Evolutionary conservation across 2,797 vertebrate genomes (phyloP), one percentile per base, ranked within the genome.

Genomic region (Threskiornis aethiopicus): DNA sequence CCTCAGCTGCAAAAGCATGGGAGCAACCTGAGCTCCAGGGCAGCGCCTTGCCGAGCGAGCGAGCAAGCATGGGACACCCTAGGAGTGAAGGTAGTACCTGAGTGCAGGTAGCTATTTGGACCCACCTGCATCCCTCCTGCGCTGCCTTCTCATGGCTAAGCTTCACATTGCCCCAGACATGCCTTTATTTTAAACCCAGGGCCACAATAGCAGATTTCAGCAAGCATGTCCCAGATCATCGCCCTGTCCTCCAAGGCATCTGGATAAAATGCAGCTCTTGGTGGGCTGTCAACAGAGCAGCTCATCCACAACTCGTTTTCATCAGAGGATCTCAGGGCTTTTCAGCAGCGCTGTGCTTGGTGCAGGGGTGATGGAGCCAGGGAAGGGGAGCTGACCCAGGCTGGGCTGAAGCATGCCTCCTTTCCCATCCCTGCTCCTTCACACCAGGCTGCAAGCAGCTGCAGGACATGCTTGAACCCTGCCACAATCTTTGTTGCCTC

Each of bases 61-160:
- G 22, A 49, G 47, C 2, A 5, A 7, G 20, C 4, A 0, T 4
- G 65, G 61, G 72, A 52, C 65, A 51, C 16, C 24, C 49, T 12
- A 11, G n/a, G 47, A 64, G 31, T 5, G 42, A 59, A 25, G 1
- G 15, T 10, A 59, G 25, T 11, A 44, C 46, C 39, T 11, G 84
- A 59, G 28, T 2, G 13, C 21, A 61, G 49, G 64, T 17, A 44
- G 46, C 33, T 29, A 1, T 55, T 33, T 0, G 0, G 54, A 59
- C 26, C 22, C 58, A 37, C 25, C 62, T 51, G 69, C 49, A 13
- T 41, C 54, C 47, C 28, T 79, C 46, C 76, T 75, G 29, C 2
- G 0, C 31, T 65, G 75, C 10, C 58, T 79, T 59, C 67, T 64
- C 37, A 11, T 4, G 37, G 65, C 41, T 44, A 13, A 64, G 18